Evolutionary conservation across 2,797 vertebrate genomes (phyloP), one percentile per base, ranked within the genome.

Genomic region (Geotria australis): DNA sequence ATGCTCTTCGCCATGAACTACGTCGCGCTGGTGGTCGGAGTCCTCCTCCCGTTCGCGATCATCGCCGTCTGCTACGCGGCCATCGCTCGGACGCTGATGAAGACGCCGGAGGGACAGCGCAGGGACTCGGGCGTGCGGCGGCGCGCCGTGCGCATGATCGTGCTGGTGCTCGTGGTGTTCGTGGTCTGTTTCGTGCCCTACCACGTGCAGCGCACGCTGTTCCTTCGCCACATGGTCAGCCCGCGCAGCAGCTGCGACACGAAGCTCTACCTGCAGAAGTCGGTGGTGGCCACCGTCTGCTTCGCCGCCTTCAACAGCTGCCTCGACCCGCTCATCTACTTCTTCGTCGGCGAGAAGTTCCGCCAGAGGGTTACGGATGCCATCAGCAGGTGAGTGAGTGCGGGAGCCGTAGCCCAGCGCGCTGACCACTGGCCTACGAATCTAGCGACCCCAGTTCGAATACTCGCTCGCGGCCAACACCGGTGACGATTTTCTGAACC

Each of bases 251-350:
- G 60, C 61, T 86, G 81, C 2, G 62, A 71, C 1, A 71, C 78
- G 9, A 47, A 48, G 2, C 1, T 73, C 1, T 68, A 66, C 63
- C 78, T 91, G 68, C 88, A 94, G 68, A 96, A 95, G 63, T 78
- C 71, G 0, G 88, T 94, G 0, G 79, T 95, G 47, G 70, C 94
- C 61, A 89, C 85, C 0, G 72, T 93, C 57, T 78, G 79, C 58
- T 70, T 95, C 60, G 88, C 86, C 0, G 83, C 84, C 2, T 65
- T 79, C 65, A 95, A 96, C 61, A 85, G 81, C 12, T 95, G 88
- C 69, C 86, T 94, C 14, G 85, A 96, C 58, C 88, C 88, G 0
- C 65, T 96, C 59, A 75, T 98, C 7, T 95, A 95, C 58, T 95
- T 93, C 65, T 95, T 94, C 68, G 88, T 88, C 0, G 84, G 85